These are phyloP conservation scores for Lycocerus yunnanus DNA, from an alignment of 2,888 invertebrate genomes.

Conservation along the genomic window DNA sequence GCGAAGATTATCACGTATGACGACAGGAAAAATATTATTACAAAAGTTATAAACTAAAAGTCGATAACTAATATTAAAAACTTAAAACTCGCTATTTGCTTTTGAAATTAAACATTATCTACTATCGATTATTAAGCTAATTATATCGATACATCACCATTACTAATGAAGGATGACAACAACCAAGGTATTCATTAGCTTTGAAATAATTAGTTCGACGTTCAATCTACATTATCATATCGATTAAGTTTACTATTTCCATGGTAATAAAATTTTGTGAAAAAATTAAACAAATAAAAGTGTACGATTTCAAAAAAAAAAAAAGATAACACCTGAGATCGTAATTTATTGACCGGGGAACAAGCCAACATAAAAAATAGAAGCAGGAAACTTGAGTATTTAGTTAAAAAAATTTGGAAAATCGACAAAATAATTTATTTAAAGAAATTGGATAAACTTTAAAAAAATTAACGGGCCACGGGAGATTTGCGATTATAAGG, in stretches of 20 bases:
- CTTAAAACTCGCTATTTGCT: not conserved
- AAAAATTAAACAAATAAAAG: not conserved
- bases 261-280: not conserved
- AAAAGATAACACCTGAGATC: not conserved
- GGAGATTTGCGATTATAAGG: too few species aligned
- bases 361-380: not conserved
- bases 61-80: not conserved
- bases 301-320: not conserved
- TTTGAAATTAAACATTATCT: not conserved
- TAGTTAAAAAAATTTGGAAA: not conserved
- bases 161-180: not conserved
- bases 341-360: not conserved
- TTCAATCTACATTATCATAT: not conserved
- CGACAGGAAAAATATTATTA: not conserved
- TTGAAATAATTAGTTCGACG: not conserved
- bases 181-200: not conserved
- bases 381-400: not conserved
- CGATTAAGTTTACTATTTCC: not conserved
- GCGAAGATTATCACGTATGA: not conserved
- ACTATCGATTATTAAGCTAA: not conserved
- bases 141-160: not conserved
- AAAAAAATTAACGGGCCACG: not conserved
- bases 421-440: not conserved
- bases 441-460: not conserved
- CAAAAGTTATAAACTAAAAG: not conserved